These are phyloP conservation scores for Pocillopora damicornis DNA, from an alignment of 64 coral and sea anemone genomes.

Conservation along the genomic window DNA sequence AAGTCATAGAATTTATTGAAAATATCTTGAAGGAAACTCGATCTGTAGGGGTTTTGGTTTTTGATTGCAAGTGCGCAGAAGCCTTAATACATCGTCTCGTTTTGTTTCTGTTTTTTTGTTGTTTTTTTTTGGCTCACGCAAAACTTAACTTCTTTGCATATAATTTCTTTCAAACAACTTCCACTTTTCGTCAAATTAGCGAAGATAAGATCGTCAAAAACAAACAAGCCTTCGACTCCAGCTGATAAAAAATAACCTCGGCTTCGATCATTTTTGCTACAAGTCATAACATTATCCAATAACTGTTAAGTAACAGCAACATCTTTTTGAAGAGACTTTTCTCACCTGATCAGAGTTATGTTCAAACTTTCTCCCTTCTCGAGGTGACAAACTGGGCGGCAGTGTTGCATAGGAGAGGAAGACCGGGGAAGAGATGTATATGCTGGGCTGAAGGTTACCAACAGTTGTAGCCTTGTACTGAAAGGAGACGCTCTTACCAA, in stretches of 20 bases:
- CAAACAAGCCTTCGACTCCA: too few species aligned
- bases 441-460: slow-evolving; percentile 43
- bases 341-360: slow-evolving; percentile 6
- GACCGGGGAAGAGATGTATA: slow-evolving; percentile 46
- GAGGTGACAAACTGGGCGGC: slow-evolving; percentile 30
- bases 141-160: too few species aligned
- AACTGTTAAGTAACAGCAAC: neutral
- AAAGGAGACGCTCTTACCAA: slow-evolving; percentile 27
- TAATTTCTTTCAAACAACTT: too few species aligned
- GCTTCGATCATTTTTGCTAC: too few species aligned
- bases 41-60: neutral
- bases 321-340: neutral
- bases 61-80: too few species aligned
- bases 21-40: neutral
- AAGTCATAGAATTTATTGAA: neutral
- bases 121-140: too few species aligned
- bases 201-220: too few species aligned
- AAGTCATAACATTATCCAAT: neutral
- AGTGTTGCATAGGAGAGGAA: slow-evolving; percentile 55
- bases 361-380: slow-evolving; percentile 39
- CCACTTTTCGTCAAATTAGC: too few species aligned
- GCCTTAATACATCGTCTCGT: too few species aligned
- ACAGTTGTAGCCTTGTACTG: slow-evolving; percentile 56
- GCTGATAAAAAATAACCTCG: too few species aligned
- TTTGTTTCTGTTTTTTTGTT: too few species aligned